Percentiles rank a stretch among this genome's conserved stretches.
Conservation (phyloP, 2,113 vertebrate genomes). For the Calcarius ornatus region DNA sequence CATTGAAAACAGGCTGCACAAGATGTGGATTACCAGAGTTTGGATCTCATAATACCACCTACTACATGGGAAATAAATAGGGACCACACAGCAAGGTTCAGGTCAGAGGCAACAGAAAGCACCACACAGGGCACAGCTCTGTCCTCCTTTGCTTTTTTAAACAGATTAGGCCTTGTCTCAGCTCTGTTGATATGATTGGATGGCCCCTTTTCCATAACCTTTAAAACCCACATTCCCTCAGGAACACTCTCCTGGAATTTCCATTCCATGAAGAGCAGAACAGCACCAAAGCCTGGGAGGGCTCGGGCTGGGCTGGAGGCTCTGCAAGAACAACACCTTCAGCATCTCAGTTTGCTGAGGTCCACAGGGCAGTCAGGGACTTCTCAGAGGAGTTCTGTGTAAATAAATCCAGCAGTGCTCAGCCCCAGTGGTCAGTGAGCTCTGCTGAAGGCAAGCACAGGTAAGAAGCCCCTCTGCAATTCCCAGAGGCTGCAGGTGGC, state of each 20-base stretch:
- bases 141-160: background rate
- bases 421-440: too few species aligned
- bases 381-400: background rate
- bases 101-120: background rate
- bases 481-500: background rate
- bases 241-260: background rate
- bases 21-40: background rate
- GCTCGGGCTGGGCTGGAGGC: background rate
- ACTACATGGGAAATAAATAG: background rate
- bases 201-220: background rate
- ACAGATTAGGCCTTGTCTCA: background rate
- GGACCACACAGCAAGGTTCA: conserved; percentile 9
- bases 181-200: background rate
- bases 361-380: background rate
- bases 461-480: background rate
- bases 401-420: background rate
- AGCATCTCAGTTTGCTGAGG: background rate
- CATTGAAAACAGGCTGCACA: background rate
- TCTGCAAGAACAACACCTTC: background rate
- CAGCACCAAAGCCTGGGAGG: background rate
- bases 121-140: background rate
- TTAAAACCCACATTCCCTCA: background rate
- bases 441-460: background rate
- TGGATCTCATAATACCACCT: background rate
- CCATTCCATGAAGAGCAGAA: background rate